Conservation (phyloP, 2,113 vertebrate genomes). For the Paraplagusia blochii region DNA sequence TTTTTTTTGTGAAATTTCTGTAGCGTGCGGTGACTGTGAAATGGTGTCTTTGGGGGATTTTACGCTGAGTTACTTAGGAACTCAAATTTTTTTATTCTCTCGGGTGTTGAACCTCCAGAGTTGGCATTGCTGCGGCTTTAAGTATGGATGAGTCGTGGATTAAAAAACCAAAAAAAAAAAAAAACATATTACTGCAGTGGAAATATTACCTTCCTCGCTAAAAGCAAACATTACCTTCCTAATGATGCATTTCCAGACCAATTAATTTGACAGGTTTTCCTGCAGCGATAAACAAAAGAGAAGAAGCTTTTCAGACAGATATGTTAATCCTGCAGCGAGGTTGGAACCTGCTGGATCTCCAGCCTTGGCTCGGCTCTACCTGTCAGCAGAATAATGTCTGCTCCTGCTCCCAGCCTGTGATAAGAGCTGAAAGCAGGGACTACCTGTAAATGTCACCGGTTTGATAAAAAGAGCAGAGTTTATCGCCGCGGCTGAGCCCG, state of each 20-base stretch:
- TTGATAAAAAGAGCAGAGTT: constrained; percentile 42
- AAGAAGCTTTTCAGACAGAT: constrained; percentile 1
- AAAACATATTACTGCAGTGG: too few species aligned
- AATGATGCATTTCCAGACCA: constrained; percentile 10
- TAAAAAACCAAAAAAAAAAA: too few species aligned
- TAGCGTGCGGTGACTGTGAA: too few species aligned
- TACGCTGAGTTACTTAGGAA: background rate
- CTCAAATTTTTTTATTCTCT: background rate
- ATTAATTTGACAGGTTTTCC: background rate
- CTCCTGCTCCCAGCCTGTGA: constrained; percentile 13
- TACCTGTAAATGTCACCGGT: constrained; percentile 51
- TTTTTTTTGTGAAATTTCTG: too few species aligned
- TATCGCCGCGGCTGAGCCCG: constrained; percentile 24
- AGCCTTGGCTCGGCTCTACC: background rate
- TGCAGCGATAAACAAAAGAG: background rate
- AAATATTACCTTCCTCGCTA: too few species aligned
- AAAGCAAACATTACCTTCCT: too few species aligned
- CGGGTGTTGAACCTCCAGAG: too few species aligned
- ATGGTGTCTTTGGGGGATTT: too few species aligned
- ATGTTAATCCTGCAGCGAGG: background rate
- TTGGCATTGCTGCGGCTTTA: too few species aligned
- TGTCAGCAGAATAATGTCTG: constrained; percentile 39
- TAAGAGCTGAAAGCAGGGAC: constrained; percentile 36
- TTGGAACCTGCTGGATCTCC: background rate
- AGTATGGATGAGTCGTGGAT: too few species aligned